A percentile compares a stretch with the other conserved stretches of the same genome.
phyloP scores from a whole-genome alignment of 2,888 invertebrate species.

The Cataglyphis altisquamis region DNA sequence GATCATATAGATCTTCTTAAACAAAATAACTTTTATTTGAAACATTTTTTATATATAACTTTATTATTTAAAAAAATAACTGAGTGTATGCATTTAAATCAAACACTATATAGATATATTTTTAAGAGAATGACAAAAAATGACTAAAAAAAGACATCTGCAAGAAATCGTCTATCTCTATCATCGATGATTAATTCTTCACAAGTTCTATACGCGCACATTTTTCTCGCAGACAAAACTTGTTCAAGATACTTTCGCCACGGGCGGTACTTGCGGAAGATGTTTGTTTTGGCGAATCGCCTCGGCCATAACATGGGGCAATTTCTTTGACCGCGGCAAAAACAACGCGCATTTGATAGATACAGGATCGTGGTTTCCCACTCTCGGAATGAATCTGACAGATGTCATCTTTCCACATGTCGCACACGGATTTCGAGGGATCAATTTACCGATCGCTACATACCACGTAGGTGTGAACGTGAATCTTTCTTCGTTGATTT shows the following conservation, averaged over 20 bases:
- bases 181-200: not conserved
- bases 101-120: too few species aligned
- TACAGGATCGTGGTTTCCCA: slow-evolving; percentile 92
- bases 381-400: slow-evolving; percentile 89
- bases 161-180: not conserved
- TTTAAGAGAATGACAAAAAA: too few species aligned
- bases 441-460: slow-evolving; percentile 91
- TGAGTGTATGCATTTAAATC: too few species aligned
- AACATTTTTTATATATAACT: too few species aligned
- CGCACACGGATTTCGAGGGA: slow-evolving; percentile 92
- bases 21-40: too few species aligned
- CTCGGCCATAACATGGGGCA: slow-evolving; percentile 88
- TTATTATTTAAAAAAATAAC: too few species aligned
- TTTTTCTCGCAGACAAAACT: slow-evolving; percentile 62
- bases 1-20: too few species aligned
- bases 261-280: slow-evolving; percentile 75
- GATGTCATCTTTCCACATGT: slow-evolving; percentile 94
- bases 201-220: not conserved
- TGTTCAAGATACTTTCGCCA: slow-evolving; percentile 31
- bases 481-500: not conserved
- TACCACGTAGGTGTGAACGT: slow-evolving; percentile 90
- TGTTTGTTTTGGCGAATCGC: slow-evolving; percentile 86
- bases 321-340: slow-evolving; percentile 86
- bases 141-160: too few species aligned
- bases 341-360: slow-evolving; percentile 84